Evolutionary conservation across 2,888 invertebrate species (phyloP).

Genomic region (Mesochorus sp.): DNA sequence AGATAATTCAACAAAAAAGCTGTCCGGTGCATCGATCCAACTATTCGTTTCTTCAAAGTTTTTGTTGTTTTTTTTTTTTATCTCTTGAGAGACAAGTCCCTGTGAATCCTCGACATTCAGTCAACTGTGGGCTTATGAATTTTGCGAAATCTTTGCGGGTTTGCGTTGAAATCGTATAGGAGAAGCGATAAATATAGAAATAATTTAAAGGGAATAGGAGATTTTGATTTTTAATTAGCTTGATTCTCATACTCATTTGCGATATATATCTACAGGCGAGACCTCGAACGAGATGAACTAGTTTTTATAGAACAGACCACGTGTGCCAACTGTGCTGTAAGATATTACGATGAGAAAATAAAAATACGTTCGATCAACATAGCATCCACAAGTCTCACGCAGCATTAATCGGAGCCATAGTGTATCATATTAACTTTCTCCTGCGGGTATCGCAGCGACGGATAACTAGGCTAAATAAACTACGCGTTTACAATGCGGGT

Average conservation of each 20-base stretch:
- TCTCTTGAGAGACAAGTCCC: neutral
- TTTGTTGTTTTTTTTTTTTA: neutral
- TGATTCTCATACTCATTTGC: constrained; percentile 12
- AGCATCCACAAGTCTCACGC: constrained; percentile 34
- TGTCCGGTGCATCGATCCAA: constrained; percentile 19
- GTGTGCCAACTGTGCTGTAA: neutral
- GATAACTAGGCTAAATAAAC: constrained; percentile 62
- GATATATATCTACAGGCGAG: neutral
- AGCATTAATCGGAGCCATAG: constrained; percentile 64
- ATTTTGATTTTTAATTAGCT: constrained; percentile 22
- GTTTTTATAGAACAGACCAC: neutral
- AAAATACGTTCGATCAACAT: neutral
- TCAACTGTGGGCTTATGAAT: constrained; percentile 9
- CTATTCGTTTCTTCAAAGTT: constrained; percentile 13
- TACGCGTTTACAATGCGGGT: constrained; percentile 64
- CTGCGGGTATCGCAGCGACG: constrained; percentile 39
- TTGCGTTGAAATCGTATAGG: too few species aligned
- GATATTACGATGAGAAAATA: constrained; percentile 3
- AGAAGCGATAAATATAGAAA: too few species aligned
- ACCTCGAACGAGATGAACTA: neutral
- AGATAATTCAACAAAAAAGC: constrained; percentile 4
- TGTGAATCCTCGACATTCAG: constrained; percentile 19
- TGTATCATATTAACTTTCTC: constrained; percentile 71
- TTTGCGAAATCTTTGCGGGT: neutral
- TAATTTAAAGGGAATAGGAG: too few species aligned